Evolutionary conservation across 2,797 vertebrate genomes (phyloP), one percentile per base, ranked within the genome.

Genomic region (Paratrypauchen microcephalus): DNA sequence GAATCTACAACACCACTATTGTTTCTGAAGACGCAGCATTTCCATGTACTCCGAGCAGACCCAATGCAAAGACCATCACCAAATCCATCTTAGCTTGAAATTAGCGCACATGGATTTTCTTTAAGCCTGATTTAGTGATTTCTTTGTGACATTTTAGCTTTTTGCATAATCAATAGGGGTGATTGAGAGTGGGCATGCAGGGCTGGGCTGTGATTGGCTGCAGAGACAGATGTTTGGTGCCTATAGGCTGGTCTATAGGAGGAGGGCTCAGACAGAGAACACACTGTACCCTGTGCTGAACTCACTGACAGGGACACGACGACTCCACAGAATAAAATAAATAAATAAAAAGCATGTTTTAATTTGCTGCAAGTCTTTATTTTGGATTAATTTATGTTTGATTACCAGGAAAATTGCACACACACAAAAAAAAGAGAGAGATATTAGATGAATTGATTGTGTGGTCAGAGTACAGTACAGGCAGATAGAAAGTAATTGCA

Each of bases 1-100:
- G 74, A 54, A 30, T 76, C 73, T 54, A 79, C 82, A 77, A 73
- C 58, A 21, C 26, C 8, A 18, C 66, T 52, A 66, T 78, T 84
- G 77, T 78, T 81, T 74, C 73, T 68, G 75, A 57, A n/a, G 72
- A 78, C 50, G 9, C 76, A 79, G 83, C 77, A 24, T 71, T 72
- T 74, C 74, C 8, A 57, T n/a, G 65, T 19, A 13, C 65, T 36
- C 21, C 80, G 56, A 60, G n/a, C 18, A 5, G n/a, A 26, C 65
- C 68, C 68, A 75, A 63, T 47, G 66, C 30, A 72, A 45, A 67
- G 65, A 63, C n/a, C 0, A 0, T 58, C 54, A 5, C 50, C 3
- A 39, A 65, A 65, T 26, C 65, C 73, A 69, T 41, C 21, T 13
- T 2, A 65, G 30, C 74, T 45, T 67, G 54, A 75, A 36, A 62